A percentile compares a stretch with the other conserved stretches of the same genome.
phyloP scores from a whole-genome alignment of 2,113 vertebrate genomes.

The Erinaceus europaeus region DNA sequence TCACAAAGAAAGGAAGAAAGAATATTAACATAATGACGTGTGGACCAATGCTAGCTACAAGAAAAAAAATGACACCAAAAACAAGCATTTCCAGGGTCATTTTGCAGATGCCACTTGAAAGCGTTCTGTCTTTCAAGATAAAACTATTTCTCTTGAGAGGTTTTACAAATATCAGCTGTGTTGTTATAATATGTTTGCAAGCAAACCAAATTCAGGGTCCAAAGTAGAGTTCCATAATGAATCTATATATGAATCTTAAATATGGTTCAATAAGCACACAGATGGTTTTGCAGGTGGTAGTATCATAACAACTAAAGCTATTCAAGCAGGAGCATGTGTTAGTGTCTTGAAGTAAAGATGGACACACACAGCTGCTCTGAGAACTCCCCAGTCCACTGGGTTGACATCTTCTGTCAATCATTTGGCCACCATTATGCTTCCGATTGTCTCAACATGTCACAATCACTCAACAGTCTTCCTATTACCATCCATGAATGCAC shows the following conservation, averaged over 20 bases:
- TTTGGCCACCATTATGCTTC: neutral
- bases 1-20: neutral
- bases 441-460: neutral
- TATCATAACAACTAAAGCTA: conserved; percentile 6
- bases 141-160: conserved; percentile 35
- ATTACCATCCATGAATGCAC: neutral
- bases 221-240: conserved; percentile 56
- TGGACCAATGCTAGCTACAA: neutral
- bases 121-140: conserved; percentile 32
- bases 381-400: neutral
- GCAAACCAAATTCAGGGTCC: conserved; percentile 52
- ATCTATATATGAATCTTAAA: conserved; percentile 57
- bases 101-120: conserved; percentile 17
- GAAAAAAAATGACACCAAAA: neutral
- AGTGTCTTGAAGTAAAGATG: neutral
- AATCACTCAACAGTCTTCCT: neutral
- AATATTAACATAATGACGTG: neutral
- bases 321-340: conserved; percentile 11
- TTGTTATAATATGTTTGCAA: conserved; percentile 59
- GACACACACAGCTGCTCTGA: neutral
- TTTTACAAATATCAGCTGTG: conserved; percentile 67
- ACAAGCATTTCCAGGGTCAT: conserved; percentile 12
- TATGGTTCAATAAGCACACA: conserved; percentile 58
- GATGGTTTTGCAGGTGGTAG: conserved; percentile 63
- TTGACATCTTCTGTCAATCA: conserved; percentile 1